Conservation (phyloP, 2,113 vertebrate species). For the Procavia capensis region DNA sequence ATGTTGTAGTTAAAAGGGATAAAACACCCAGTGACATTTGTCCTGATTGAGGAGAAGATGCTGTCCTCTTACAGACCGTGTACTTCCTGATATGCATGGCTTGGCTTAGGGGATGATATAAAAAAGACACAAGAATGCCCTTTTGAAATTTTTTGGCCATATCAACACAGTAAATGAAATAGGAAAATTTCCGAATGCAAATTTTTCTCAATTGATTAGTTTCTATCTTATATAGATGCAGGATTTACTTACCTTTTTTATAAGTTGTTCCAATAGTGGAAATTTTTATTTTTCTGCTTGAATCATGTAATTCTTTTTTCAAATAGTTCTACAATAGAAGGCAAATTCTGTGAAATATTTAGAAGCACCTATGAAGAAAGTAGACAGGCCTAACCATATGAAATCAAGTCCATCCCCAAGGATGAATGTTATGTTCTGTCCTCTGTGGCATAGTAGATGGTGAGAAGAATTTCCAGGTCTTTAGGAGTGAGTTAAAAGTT, state of each 20-base stretch:
- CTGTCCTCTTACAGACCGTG: too few relatives aligned
- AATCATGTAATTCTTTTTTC: not conserved
- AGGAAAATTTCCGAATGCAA: not conserved
- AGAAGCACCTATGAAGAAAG: not conserved
- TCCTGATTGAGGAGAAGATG: not conserved
- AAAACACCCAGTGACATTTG: not conserved
- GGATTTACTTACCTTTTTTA: not conserved
- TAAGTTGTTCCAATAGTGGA: not conserved
- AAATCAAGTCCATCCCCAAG: not conserved
- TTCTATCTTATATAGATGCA: not conserved
- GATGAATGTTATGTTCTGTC: not conserved
- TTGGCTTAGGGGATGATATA: not conserved
- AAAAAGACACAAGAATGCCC: not conserved
- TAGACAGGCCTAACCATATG: not conserved
- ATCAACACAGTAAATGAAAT: not conserved
- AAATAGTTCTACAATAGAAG: not conserved
- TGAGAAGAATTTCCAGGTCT: not conserved
- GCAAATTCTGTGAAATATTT: not conserved
- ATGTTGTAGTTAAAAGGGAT: not conserved
- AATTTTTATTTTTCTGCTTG: not conserved
- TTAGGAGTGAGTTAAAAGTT: not conserved
- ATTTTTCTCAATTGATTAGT: not conserved
- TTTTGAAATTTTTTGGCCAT: not conserved
- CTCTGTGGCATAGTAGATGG: not conserved
- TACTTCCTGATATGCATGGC: too few relatives aligned